Percentiles rank a stretch among this genome's conserved stretches.
These are phyloP conservation scores for Polypedilum vanderplanki DNA, from an alignment of 1,140 invertebrate species.

Conservation along the genomic window DNA sequence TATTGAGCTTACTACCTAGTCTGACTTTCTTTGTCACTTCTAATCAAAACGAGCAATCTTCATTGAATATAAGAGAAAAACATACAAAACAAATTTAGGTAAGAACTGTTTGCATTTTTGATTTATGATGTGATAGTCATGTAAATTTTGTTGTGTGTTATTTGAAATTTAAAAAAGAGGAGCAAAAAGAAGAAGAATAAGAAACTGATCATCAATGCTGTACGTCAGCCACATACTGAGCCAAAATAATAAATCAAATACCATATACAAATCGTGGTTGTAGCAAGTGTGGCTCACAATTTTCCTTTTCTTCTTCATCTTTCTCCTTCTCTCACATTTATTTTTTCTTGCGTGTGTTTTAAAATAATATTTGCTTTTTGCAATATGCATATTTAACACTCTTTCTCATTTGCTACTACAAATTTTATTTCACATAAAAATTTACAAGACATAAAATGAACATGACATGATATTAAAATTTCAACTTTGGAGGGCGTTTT, in stretches of 20 bases:
- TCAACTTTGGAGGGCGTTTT: not conserved
- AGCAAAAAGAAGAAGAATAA: not conserved
- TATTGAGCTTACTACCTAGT: no score
- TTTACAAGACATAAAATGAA: slow-evolving; percentile 8
- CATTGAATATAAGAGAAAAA: no score
- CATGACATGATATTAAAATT: not conserved
- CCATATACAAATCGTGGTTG: not conserved
- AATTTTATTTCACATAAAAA: not conserved
- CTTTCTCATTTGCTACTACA: not conserved
- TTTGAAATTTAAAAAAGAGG: not conserved
- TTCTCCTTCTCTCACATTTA: not conserved
- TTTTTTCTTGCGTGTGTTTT: not conserved
- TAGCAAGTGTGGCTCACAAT: slow-evolving; percentile 16
- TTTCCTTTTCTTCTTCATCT: not conserved
- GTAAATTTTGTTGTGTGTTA: not conserved
- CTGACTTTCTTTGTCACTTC: no score
- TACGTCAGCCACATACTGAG: slow-evolving; percentile 9
- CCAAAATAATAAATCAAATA: slow-evolving; percentile 20
- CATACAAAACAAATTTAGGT: not conserved
- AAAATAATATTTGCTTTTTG: not conserved
- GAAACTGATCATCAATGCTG: slow-evolving; percentile 7
- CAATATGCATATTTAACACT: not conserved
- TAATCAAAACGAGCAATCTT: no score
- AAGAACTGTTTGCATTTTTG: not conserved
- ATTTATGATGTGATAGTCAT: slow-evolving; percentile 12